A percentile compares a stretch with the other conserved stretches of the same genome.
Conservation (phyloP, 1,140 invertebrate genomes). For the Aphaenogaster floridana region DNA sequence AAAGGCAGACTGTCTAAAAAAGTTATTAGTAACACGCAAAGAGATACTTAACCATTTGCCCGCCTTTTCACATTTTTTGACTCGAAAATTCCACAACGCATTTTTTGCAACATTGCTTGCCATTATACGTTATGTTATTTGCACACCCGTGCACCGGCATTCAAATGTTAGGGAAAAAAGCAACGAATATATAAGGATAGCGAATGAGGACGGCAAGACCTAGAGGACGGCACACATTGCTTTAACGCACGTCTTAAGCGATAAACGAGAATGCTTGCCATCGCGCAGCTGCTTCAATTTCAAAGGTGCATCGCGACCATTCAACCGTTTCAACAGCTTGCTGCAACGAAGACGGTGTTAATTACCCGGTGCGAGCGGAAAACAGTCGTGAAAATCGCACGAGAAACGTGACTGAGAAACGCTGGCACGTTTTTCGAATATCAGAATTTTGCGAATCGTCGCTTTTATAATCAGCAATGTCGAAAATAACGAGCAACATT, state of each 20-base stretch:
- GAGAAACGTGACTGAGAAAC: background rate
- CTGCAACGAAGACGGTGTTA: slow-evolving; percentile 58
- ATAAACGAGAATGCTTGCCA: slow-evolving; percentile 48
- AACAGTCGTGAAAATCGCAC: slow-evolving; percentile 48
- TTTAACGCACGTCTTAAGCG: slow-evolving; percentile 49
- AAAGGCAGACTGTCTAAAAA: background rate
- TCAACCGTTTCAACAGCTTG: slow-evolving; percentile 51
- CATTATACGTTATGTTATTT: background rate
- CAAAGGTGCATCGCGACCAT: slow-evolving; percentile 47
- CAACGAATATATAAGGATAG: slow-evolving; percentile 12
- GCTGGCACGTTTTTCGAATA: background rate
- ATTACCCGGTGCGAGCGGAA: slow-evolving; percentile 33
- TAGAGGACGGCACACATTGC: slow-evolving; percentile 16
- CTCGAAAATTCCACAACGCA: background rate
- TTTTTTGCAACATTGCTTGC: background rate
- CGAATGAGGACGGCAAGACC: background rate
- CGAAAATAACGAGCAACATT: background rate
- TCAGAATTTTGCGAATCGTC: slow-evolving; percentile 16
- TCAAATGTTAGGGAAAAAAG: slow-evolving; percentile 11
- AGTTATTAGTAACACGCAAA: background rate
- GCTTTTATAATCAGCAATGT: slow-evolving; percentile 15
- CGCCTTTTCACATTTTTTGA: background rate
- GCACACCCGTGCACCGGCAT: background rate
- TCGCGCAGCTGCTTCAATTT: slow-evolving; percentile 50
- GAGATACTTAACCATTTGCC: background rate